Evolutionary conservation across 2,888 invertebrate species (phyloP).

Genomic region (Boloria euphrosyne): DNA sequence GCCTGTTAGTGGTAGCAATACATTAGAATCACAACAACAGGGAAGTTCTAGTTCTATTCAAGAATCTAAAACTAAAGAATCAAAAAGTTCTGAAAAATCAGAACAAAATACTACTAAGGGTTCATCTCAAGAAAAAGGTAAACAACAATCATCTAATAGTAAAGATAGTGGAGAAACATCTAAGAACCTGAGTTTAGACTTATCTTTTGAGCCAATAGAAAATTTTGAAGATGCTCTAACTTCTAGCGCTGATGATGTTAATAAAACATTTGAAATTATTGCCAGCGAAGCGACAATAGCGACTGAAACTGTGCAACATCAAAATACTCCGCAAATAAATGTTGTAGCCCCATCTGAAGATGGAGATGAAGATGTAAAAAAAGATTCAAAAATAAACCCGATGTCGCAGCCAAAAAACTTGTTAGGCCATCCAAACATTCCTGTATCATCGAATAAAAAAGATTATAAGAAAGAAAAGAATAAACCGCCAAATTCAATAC

Average conservation of each 20-base stretch:
- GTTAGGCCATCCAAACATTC: constrained; percentile 77
- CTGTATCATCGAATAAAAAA: constrained; percentile 78
- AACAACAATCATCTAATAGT: constrained; percentile 52
- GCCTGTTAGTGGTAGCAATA: constrained; percentile 32
- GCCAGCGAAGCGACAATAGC: constrained; percentile 60
- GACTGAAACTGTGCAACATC: constrained; percentile 40
- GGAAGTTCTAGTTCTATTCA: constrained; percentile 24
- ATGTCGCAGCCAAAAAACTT: constrained; percentile 81
- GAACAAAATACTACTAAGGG: constrained; percentile 48
- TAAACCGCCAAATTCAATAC: constrained; percentile 68
- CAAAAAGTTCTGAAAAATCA: constrained; percentile 51
- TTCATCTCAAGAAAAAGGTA: constrained; percentile 54
- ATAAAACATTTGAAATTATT: constrained; percentile 72
- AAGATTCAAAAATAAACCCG: constrained; percentile 50
- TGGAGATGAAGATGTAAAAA: constrained; percentile 46
- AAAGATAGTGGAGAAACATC: constrained; percentile 28
- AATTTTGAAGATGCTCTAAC: constrained; percentile 75
- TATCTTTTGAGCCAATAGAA: constrained; percentile 64
- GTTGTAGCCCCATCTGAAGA: constrained; percentile 62
- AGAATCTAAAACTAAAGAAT: constrained; percentile 45
- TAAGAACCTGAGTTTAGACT: constrained; percentile 35
- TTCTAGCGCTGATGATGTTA: constrained; percentile 70
- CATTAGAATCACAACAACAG: constrained; percentile 31
- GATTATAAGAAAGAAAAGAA: constrained; percentile 79
- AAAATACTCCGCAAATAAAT: constrained; percentile 63